Percentiles rank a stretch among this genome's conserved stretches.
These are phyloP conservation scores for Haemorhous mexicanus DNA, from an alignment of 2,113 vertebrate species.

Conservation along the genomic window DNA sequence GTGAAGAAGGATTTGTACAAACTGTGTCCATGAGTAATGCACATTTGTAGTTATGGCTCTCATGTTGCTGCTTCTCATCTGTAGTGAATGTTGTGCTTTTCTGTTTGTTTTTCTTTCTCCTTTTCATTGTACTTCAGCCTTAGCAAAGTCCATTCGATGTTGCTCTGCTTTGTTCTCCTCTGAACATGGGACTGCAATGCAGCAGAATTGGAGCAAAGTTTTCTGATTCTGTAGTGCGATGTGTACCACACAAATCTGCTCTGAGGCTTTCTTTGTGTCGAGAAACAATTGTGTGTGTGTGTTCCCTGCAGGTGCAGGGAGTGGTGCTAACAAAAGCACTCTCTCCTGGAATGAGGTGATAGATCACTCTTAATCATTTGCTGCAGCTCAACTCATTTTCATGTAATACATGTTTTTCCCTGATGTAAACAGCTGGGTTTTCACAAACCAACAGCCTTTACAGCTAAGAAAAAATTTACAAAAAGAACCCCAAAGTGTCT, in stretches of 20 bases:
- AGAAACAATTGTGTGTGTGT: not conserved
- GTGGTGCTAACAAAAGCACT: not conserved
- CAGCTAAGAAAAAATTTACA: not conserved
- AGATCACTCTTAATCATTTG: not conserved
- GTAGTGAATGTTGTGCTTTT: rapidly evolving
- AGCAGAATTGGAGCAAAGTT: not conserved
- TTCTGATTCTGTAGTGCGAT: not conserved
- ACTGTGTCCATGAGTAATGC: not conserved
- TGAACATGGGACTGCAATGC: rapidly evolving
- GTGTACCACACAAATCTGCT: not conserved
- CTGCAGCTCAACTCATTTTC: not conserved
- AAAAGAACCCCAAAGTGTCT: not conserved
- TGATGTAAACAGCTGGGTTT: not conserved
- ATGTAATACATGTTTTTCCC: not conserved
- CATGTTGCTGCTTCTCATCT: not conserved
- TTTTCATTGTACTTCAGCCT: not conserved
- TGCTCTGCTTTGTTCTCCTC: not conserved
- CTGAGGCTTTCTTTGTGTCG: not conserved
- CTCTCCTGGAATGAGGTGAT: not conserved
- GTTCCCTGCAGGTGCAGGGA: not conserved
- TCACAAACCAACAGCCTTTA: not conserved
- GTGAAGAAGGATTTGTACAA: not conserved
- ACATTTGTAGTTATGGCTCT: not conserved
- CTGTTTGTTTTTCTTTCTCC: not conserved
- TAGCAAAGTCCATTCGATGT: rapidly evolving